A percentile compares a stretch with the other conserved stretches of the same genome.
These are phyloP conservation scores for Colinus virginianus DNA, from an alignment of 2,113 vertebrate species.

Conservation along the genomic window DNA sequence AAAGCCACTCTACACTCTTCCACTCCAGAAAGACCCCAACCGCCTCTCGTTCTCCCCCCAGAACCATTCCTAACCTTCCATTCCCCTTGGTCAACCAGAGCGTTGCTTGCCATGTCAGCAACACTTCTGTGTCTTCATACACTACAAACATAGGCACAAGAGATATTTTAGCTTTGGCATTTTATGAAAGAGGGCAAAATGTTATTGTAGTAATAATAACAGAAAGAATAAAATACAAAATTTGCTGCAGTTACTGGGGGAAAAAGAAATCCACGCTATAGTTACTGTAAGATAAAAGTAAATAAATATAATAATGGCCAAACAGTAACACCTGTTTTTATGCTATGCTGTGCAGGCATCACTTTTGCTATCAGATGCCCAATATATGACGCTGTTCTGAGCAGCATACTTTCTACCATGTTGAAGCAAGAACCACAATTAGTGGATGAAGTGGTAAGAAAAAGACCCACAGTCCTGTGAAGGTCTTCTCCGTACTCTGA, in stretches of 20 bases:
- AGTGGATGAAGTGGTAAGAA: background rate
- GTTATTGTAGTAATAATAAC: background rate
- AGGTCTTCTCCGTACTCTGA: background rate
- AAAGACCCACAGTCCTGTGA: background rate
- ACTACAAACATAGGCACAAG: background rate
- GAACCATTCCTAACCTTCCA: background rate
- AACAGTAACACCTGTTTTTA: background rate
- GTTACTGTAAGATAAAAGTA: background rate
- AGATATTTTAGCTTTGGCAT: background rate
- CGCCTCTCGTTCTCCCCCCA: background rate
- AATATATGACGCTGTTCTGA: background rate
- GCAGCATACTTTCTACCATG: background rate
- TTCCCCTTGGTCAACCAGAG: fast-evolving
- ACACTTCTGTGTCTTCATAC: background rate
- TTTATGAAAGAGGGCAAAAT: background rate
- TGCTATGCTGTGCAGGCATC: fast-evolving
- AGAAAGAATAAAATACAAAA: too few relatives aligned
- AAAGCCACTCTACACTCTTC: fast-evolving
- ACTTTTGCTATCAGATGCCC: background rate
- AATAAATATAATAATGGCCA: background rate
- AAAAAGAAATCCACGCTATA: background rate
- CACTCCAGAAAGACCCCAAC: fast-evolving
- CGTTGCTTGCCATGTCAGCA: background rate
- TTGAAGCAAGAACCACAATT: background rate
- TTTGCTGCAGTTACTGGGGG: background rate